Base-by-base conservation (phyloP, 2,797 vertebrate species). In the Diplodus puntazzo region DNA sequence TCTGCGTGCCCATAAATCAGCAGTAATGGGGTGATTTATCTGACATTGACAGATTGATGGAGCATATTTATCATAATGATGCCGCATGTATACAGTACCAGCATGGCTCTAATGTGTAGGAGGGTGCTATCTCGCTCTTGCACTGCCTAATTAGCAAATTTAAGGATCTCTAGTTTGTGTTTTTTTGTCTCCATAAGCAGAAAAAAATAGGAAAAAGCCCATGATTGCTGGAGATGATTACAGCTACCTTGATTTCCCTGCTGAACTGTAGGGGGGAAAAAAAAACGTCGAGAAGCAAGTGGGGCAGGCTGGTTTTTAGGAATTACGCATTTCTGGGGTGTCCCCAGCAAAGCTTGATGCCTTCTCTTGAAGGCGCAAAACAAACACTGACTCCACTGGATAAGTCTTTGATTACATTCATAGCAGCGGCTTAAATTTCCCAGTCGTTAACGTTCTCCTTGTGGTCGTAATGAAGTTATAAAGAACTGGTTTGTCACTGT, bases 51-150 rank as follows among this genome's bases (percentile, higher is more conserved):
- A 85, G 58, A 84, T 93, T 87, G 81, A 89, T 86, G 27, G 75
- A 81, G 79, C 59, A 52, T 80, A 89, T 92, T 93, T 83, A 79
- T 93, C 69, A 87, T 80, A 81, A 89, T 73, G 73, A 89, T 80
- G 77, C 72, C 71, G 30, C 50, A 77, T 76, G 72, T 88, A 16
- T 79, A 81, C 63, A 73, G 73, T 79, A 54, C 78, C 59, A 70
- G 68, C 81, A 74, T 49, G 70, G 69, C 69, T 62, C 48, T 64
- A 75, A 81, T 82, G 79, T 80, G 66, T 67, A 70, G 70, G 73
- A 76, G 87, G 87, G 49, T 77, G 49, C 66, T 21, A 13, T 55
- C 58, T 49, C 72, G 57, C 46, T 62, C 64, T 46, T 43, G 61
- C 23, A 6, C 45, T 30, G 68, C 67, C 85, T 83, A 78, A 84